These are phyloP conservation scores for Chironomus tentans DNA, from an alignment of 2,888 invertebrate genomes.

Conservation along the genomic window DNA sequence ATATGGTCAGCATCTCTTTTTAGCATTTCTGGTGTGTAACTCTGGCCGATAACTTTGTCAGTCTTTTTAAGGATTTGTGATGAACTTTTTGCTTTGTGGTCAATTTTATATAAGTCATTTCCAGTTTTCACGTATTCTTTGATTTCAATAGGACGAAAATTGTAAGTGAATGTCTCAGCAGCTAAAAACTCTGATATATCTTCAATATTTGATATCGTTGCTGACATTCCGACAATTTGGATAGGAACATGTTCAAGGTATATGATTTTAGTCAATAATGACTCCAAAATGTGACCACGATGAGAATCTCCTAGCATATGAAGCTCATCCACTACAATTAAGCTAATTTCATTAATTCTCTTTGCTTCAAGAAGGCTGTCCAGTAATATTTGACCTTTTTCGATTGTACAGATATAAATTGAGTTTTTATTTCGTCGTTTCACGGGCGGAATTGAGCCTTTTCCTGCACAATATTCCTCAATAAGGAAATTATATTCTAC, in stretches of 20 bases:
- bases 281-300: slow-evolving; percentile 78
- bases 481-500: slow-evolving; percentile 77
- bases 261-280: slow-evolving; percentile 69
- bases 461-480: slow-evolving; percentile 92
- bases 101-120: slow-evolving; percentile 47
- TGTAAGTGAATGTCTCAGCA: slow-evolving; percentile 69
- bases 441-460: slow-evolving; percentile 73
- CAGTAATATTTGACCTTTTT: slow-evolving; percentile 80
- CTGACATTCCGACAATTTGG: slow-evolving; percentile 94
- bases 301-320: slow-evolving; percentile 86
- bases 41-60: slow-evolving; percentile 36
- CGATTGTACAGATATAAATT: slow-evolving; percentile 88
- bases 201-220: slow-evolving; percentile 84
- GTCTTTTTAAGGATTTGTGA: slow-evolving; percentile 47
- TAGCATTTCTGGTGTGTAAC: not conserved
- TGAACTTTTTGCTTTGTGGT: slow-evolving; percentile 41
- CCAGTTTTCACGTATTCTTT: slow-evolving; percentile 76
- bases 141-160: slow-evolving; percentile 84
- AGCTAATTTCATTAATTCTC: slow-evolving; percentile 66
- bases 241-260: slow-evolving; percentile 51
- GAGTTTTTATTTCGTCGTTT: slow-evolving; percentile 64
- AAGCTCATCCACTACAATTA: slow-evolving; percentile 80
- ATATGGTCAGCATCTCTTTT: slow-evolving; percentile 57
- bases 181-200: slow-evolving; percentile 73
- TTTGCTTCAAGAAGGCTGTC: slow-evolving; percentile 74